Percentiles rank a stretch among this genome's conserved stretches.
These are phyloP conservation scores for Temnothorax ravouxi DNA, from an alignment of 2,888 invertebrate species.

Conservation along the genomic window DNA sequence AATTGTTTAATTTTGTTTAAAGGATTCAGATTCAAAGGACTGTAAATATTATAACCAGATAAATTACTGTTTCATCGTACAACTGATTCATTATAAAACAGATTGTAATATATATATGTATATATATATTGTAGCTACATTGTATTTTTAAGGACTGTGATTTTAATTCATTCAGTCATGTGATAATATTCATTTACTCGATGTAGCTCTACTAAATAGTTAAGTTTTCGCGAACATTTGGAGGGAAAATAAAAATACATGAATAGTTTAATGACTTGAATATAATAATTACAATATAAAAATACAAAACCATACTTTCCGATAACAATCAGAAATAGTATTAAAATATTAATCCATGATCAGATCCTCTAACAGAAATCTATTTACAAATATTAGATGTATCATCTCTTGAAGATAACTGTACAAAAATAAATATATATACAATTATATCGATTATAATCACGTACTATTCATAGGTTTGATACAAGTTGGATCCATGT, in stretches of 20 bases:
- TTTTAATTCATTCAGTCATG: neutral
- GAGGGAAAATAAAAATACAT: conserved; percentile 28
- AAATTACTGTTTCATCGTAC: neutral
- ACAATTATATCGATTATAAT: conserved; percentile 36
- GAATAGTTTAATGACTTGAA: conserved; percentile 6
- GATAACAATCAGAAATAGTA: neutral
- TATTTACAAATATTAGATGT: neutral
- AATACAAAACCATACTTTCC: conserved; percentile 3
- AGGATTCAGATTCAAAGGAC: neutral
- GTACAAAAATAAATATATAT: conserved; percentile 15
- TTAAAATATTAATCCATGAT: neutral
- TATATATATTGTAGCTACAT: neutral
- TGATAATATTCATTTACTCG: neutral
- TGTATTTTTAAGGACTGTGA: neutral
- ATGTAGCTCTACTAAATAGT: no score
- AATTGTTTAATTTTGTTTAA: neutral
- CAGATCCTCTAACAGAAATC: neutral
- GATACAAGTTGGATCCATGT: conserved; percentile 82
- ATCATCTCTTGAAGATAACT: neutral
- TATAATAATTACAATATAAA: conserved; percentile 1
- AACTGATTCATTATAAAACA: neutral
- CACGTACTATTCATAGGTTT: conserved; percentile 60
- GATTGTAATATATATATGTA: conserved; percentile 15
- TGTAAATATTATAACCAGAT: conserved; percentile 3
- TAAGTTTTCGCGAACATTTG: no score